These are phyloP conservation scores for Eueremaeus valkanovi DNA, from an alignment of 2,888 invertebrate genomes.

Conservation along the genomic window DNA sequence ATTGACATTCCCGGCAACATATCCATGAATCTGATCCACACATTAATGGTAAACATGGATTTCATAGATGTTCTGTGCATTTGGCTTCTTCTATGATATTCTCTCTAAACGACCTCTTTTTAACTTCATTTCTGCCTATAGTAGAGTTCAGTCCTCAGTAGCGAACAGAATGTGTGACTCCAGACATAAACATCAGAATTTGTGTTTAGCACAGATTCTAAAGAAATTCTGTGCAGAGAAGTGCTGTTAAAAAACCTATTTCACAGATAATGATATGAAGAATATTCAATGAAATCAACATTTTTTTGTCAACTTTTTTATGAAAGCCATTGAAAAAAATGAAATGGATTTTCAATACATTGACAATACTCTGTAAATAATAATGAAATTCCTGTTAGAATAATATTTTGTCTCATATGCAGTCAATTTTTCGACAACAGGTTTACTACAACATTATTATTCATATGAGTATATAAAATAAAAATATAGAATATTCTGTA, in stretches of 20 bases:
- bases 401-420: too few species aligned
- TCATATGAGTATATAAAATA: not conserved
- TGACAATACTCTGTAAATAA: not conserved
- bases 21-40: not conserved
- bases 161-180: not conserved
- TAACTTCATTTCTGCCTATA: not conserved
- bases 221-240: not conserved
- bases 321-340: not conserved
- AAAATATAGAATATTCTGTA: not conserved
- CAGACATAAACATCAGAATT: constrained; percentile 6
- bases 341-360: not conserved
- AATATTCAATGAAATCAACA: constrained; percentile 8
- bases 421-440: constrained; percentile 18
- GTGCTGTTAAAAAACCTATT: not conserved
- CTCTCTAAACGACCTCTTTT: not conserved
- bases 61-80: too few species aligned
- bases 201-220: not conserved
- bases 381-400: not conserved
- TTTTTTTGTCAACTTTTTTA: not conserved
- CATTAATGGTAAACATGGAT: too few species aligned
- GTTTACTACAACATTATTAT: not conserved
- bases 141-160: not conserved
- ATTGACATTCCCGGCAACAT: not conserved
- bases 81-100: too few species aligned
- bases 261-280: constrained; percentile 9